Evolutionary conservation across 2,797 vertebrate genomes (phyloP), one percentile per base, ranked within the genome.

Genomic region (Merluccius polli): DNA sequence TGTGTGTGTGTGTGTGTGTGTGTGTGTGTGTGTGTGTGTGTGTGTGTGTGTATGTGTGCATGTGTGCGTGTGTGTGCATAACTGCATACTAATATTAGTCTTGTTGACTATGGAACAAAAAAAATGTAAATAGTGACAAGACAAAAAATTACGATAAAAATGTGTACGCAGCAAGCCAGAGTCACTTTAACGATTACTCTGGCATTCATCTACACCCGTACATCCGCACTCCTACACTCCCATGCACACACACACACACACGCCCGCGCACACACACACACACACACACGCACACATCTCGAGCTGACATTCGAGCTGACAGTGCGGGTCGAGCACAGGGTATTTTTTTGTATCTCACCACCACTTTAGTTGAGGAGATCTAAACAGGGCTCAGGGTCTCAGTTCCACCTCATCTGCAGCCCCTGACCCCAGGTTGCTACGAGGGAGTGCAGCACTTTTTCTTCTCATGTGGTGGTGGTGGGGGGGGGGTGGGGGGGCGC

Each of bases 41-140:
- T n/a, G 21, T 8, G 21, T n/a, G 18, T 52, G 5, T 52, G 48
- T 52, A 88, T 83, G 63, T 67, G 24, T 30, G 18, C 3, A 13
- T 16, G 41, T 52, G 68, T 30, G 80, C 81, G 79, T 69, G 67
- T 31, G 9, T 69, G 67, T 31, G 67, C 15, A 12, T 69, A 1
- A 59, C 52, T 59, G 21, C 24, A 59, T 59, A 24, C 52, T 24
- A 59, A 59, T 59, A 59, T n/a, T 24, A 8, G 52, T 24, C 52
- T 59, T 9, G 52, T 2, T 59, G 52, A 59, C 44, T 48, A 15
- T 48, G 15, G 44, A 48, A 48, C 16, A 48, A 41, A 41, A 13
- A 41, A 41, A 41, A 41, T 11, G 11, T 11, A 41, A 41, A 41
- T 13, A 41, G 38, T 13, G 38, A 41, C 9, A 41, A 41, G 38